Evolutionary conservation across 2,797 vertebrate species (phyloP).

Genomic region (Crenichthys baileyi): DNA sequence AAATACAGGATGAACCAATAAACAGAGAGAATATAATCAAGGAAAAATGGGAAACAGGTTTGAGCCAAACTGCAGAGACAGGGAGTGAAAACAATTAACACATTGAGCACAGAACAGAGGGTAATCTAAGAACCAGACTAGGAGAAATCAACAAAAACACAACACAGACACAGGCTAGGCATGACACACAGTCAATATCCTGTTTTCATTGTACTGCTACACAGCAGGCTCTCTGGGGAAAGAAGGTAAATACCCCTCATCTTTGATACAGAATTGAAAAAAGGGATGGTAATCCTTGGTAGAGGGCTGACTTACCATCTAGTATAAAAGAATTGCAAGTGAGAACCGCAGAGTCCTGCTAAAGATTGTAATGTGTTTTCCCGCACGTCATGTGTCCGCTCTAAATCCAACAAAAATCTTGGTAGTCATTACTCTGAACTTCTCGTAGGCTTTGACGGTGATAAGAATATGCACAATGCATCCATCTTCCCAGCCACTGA

Average conservation of each 20-base stretch:
- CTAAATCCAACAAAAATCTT: constrained; percentile 33
- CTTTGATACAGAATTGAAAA: constrained; percentile 25
- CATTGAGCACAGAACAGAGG: too few relatives aligned
- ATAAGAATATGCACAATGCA: neutral
- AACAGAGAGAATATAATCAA: too few relatives aligned
- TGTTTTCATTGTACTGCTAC: constrained; percentile 55
- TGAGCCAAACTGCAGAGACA: too few relatives aligned
- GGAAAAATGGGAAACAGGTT: too few relatives aligned
- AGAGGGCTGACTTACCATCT: constrained; percentile 39
- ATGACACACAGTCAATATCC: constrained; percentile 49
- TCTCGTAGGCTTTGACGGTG: constrained; percentile 25
- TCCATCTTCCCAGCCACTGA: neutral
- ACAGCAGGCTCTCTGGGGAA: constrained; percentile 26
- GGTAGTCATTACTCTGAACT: constrained; percentile 28
- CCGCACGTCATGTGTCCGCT: constrained; percentile 13
- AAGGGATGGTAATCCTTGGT: constrained; percentile 42
- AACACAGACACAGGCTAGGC: too few relatives aligned
- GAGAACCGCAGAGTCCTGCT: constrained; percentile 24
- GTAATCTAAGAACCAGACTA: too few relatives aligned
- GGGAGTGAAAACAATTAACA: too few relatives aligned
- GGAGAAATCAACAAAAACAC: too few relatives aligned
- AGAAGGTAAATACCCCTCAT: constrained; percentile 36
- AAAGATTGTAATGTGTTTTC: constrained; percentile 29
- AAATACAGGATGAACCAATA: too few relatives aligned
- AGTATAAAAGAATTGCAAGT: constrained; percentile 42